Evolutionary conservation across 2,797 vertebrate species (phyloP), one percentile per base, ranked within the genome.

Genomic region (Enteromius radiatus): DNA sequence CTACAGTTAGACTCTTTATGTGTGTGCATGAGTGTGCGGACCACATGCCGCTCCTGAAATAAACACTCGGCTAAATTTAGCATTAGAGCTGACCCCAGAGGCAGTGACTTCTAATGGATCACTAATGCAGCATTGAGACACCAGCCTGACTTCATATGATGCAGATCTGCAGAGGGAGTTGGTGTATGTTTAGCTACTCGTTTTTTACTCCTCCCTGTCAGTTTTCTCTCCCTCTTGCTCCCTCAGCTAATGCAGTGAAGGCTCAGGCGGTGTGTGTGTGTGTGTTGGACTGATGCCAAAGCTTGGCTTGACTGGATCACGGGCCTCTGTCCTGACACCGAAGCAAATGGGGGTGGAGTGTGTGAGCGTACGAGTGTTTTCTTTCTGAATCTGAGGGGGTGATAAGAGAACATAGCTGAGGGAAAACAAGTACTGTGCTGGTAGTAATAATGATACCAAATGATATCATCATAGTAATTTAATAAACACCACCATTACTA

Each of bases 41-140:
- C 81, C 85, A 84, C 86, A 84, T 82, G 80, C 81, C 79, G 78
- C 73, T 87, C 84, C 84, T 75, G 86, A 88, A 90, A 89, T 90
- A 90, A 90, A 90, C 86, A 87, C 76, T 64, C 67, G 38, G 82
- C 86, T 89, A 90, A 87, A 89, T 90, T 85, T 90, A 90, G 89
- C 80, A 41, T 77, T 83, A 81, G 69, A 61, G 67, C 64, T 82
- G 84, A 89, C 88, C 87, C 74, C 77, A 64, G 71, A 87, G 82
- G 83, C 80, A 65, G 43, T 61, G 81, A 82, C 84, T 86, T 78
- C 75, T 88, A 88, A 89, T 88, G 82, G 86, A 67, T 56, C 70
- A 33, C 77, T 87, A 77, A 85, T 85, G 84, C 85, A 81, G 82
- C 45, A 52, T 49, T 64, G 71, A 85, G 65, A 63, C 65, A 78